Conservation (phyloP, 2,888 invertebrate genomes). For the Leptura quadrifasciata region DNA sequence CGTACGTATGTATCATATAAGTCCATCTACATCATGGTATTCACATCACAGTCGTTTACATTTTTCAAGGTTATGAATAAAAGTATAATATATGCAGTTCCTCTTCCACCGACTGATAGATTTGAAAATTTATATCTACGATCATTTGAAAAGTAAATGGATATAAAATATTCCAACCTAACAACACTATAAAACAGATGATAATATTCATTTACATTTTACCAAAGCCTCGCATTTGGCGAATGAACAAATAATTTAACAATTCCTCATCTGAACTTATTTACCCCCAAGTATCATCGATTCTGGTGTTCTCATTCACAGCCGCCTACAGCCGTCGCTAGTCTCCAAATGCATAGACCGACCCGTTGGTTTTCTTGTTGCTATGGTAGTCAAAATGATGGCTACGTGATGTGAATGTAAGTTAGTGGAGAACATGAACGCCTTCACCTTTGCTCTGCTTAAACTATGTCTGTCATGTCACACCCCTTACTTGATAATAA, state of each 20-base stretch:
- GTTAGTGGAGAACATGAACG: conserved; percentile 45
- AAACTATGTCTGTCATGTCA: conserved; percentile 38
- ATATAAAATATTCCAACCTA: too few relatives aligned
- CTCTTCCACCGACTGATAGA: too few relatives aligned
- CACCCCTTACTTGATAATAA: conserved; percentile 29
- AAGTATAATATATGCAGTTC: too few relatives aligned
- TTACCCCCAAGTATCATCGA: not conserved
- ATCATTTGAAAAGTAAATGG: too few relatives aligned
- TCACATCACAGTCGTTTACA: too few relatives aligned
- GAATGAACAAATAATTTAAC: not conserved
- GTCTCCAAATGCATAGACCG: conserved; percentile 28
- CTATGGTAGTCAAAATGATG: conserved; percentile 43
- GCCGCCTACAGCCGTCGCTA: conserved; percentile 7
- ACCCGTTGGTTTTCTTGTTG: conserved; percentile 43
- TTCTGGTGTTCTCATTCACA: not conserved
- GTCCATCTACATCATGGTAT: too few relatives aligned
- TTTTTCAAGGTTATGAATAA: too few relatives aligned
- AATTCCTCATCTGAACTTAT: not conserved
- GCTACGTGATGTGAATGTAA: conserved; percentile 47
- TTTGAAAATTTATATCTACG: too few relatives aligned
- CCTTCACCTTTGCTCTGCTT: conserved; percentile 48
- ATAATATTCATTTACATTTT: too few relatives aligned
- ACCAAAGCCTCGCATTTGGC: too few relatives aligned
- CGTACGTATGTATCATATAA: too few relatives aligned
- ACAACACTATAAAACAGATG: too few relatives aligned